These are phyloP conservation scores for Catalaphyllia jardinei DNA, from an alignment of 64 coral and sea anemone genomes.

Conservation along the genomic window DNA sequence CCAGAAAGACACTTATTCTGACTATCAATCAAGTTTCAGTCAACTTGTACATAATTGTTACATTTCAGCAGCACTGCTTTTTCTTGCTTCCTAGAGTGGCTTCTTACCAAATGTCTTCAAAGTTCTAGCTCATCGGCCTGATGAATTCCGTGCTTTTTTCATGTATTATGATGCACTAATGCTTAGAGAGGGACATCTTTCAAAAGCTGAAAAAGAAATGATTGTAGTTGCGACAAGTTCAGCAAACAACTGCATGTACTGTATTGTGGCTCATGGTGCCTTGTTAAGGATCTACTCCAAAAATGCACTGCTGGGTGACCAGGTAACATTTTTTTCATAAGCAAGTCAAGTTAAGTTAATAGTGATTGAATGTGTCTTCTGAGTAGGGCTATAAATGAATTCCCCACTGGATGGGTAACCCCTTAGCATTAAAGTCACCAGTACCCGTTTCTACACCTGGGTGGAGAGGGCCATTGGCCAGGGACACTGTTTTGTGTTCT, in stretches of 20 bases:
- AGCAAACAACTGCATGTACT: slow-evolving; percentile 95
- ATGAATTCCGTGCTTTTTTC: slow-evolving; percentile 88
- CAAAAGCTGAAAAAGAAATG: slow-evolving; percentile 94
- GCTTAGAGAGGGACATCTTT: slow-evolving; percentile 76
- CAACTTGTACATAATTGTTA: background rate
- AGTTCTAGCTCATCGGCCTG: slow-evolving; percentile 83
- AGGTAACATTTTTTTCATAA: slow-evolving; percentile 30
- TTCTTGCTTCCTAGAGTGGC: slow-evolving; percentile 42
- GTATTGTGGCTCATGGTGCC: slow-evolving; percentile 89
- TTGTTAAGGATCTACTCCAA: slow-evolving; percentile 88
- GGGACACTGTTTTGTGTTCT: no score
- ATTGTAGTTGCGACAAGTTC: slow-evolving; percentile 88
- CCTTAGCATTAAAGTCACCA: no score
- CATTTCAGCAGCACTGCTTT: background rate
- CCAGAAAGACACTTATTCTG: no score
- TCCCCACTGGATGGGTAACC: no score
- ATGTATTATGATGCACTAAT: slow-evolving; percentile 85
- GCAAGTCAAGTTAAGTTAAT: no score
- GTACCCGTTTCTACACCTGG: no score
- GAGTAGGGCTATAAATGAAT: no score
- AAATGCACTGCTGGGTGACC: slow-evolving; percentile 86
- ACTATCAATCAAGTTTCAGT: no score
- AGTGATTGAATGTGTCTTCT: no score
- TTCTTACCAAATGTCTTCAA: slow-evolving; percentile 95
- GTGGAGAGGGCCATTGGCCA: no score